Conservation (phyloP, 2,113 vertebrate species). For the Silurus glanis region DNA sequence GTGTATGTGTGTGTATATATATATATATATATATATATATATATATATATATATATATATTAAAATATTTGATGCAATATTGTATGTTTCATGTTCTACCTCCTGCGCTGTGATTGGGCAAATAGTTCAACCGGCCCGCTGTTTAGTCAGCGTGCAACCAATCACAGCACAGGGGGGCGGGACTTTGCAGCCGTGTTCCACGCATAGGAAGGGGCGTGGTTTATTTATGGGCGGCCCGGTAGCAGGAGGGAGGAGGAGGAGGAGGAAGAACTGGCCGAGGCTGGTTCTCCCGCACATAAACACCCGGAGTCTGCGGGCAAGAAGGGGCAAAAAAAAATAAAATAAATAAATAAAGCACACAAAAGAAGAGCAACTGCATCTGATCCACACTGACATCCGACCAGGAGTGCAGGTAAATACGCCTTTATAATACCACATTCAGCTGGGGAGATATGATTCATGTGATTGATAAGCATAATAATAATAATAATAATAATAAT, state of each 20-base stretch:
- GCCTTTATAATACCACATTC: neutral
- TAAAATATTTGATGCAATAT: too few relatives aligned
- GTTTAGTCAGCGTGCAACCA: neutral
- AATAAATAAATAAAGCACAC: conserved; percentile 56
- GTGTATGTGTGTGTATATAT: too few relatives aligned
- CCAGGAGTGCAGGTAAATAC: neutral
- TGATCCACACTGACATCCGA: neutral
- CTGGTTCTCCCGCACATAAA: conserved; percentile 78
- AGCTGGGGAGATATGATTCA: too few relatives aligned
- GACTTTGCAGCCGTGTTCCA: too few relatives aligned
- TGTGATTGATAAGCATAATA: too few relatives aligned
- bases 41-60: too few relatives aligned
- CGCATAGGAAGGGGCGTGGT: neutral
- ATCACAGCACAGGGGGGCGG: neutral
- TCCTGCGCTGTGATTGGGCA: neutral
- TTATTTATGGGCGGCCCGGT: conserved; percentile 53
- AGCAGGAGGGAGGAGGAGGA: neutral
- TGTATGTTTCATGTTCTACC: neutral
- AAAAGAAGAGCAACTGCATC: conserved; percentile 57
- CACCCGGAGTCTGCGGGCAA: conserved; percentile 67
- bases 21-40: too few relatives aligned
- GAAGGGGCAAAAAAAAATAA: neutral
- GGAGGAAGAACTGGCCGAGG: conserved; percentile 75
- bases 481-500: too few relatives aligned
- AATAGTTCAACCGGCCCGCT: neutral